Evolutionary conservation across 2,888 invertebrate genomes (phyloP), one percentile per base, ranked within the genome.

Genomic region (Tachina fera): DNA sequence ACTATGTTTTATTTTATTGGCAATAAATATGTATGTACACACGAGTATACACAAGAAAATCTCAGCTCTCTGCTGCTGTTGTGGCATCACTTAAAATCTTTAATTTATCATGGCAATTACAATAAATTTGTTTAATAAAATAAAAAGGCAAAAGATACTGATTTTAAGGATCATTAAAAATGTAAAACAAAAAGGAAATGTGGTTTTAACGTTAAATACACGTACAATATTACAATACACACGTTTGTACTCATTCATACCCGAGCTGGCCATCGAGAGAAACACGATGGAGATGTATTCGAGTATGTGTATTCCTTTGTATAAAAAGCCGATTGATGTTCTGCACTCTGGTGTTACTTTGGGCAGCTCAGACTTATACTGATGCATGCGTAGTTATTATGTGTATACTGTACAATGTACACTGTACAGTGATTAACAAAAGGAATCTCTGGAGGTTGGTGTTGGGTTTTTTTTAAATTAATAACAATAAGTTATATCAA

Each of bases 51-150:
- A 39, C 9, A 61, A 9, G 39, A 41, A 16, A 49, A 49, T 49
- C 22, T 16, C 41, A 47, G 43, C n/a, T 16, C 47, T 60, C 47
- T 60, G 67, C 51, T 65, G 45, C 56, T 77, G 39, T 45, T 80
- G 84, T 65, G 68, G 71, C 70, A 80, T 70, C 84, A 76, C 68
- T 76, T 71, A 83, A 83, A 83, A 79, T 83, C 74, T 83, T 79
- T 78, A 78, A 86, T 83, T 86, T 86, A 82, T 86, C 75, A 74
- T 79, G 86, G 74, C 82, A 83, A 79, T 86, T 79, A 76, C 75
- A 79, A 83, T 86, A 86, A 86, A 83, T 83, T 86, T 86, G 75
- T 86, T 86, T 47, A 86, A 86, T 83, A 83, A 84, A 84, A 84
- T 80, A 74, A 79, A 71, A 70, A 60, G 19, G 70, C 63, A 81